phyloP scores from a whole-genome alignment of 2,113 vertebrate species.

The Tamias sibiricus region DNA sequence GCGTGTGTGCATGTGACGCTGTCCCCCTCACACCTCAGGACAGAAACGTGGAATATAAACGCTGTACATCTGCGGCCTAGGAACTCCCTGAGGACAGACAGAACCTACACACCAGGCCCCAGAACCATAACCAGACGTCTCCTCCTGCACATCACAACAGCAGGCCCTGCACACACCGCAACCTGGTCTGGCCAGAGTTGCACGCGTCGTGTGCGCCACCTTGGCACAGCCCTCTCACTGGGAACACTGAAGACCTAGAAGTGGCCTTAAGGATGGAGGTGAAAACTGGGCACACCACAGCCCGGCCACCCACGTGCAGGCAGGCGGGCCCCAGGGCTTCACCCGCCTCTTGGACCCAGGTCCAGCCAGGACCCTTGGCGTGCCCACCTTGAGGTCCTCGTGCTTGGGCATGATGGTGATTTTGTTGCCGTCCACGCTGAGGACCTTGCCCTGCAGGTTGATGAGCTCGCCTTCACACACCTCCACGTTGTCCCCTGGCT shows the following conservation, averaged over 20 bases:
- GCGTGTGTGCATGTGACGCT: too few relatives aligned
- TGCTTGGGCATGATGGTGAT: constrained; percentile 99
- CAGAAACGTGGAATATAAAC: neutral
- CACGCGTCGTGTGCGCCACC: too few relatives aligned
- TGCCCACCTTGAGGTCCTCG: constrained; percentile 94
- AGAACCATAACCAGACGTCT: neutral
- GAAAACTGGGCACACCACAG: fast-evolving
- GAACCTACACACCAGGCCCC: neutral
- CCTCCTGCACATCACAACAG: neutral
- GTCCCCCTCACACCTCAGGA: too few relatives aligned
- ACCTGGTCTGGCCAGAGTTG: neutral
- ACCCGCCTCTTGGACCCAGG: fast-evolving
- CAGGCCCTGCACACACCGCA: neutral
- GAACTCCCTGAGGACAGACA: neutral
- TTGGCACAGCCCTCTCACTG: neutral
- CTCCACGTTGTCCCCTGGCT: constrained; percentile 97
- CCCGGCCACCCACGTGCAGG: fast-evolving
- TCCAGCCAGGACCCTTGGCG: too few relatives aligned
- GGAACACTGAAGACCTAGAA: neutral
- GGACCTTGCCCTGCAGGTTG: constrained; percentile 97
- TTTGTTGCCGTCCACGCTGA: constrained; percentile 97
- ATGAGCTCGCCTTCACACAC: constrained; percentile 98
- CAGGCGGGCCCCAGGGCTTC: neutral
- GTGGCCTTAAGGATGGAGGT: neutral
- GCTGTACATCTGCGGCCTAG: neutral